Conservation (phyloP, 2,113 vertebrate species). For the Condylura cristata region DNA sequence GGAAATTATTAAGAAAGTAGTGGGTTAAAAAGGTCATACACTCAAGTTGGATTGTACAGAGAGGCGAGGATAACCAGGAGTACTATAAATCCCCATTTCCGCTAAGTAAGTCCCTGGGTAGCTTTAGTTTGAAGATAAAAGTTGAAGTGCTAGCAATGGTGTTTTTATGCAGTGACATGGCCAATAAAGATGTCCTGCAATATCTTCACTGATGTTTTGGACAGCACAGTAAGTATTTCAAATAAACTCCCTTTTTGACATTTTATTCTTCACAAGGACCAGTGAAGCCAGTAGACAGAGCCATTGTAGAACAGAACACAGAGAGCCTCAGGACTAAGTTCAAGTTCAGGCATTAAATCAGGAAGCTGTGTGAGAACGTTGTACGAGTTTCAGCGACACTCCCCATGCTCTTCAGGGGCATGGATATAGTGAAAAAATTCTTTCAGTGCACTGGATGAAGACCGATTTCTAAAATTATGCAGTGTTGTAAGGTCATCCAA, state of each 20-base stretch:
- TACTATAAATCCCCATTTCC: no score
- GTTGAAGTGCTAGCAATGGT: no score
- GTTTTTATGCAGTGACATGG: no score
- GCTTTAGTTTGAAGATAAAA: no score
- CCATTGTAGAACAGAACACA: constrained; percentile 95
- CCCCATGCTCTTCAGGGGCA: constrained; percentile 97
- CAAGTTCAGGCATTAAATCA: constrained; percentile 93
- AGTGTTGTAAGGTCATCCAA: constrained; percentile 97
- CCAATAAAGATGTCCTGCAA: constrained; percentile 90
- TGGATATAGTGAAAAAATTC: constrained; percentile 99
- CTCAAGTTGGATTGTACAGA: no score
- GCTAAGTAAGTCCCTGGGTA: no score
- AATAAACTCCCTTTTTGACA: constrained; percentile 95
- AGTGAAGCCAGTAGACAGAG: constrained; percentile 96
- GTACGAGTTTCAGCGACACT: constrained; percentile 99
- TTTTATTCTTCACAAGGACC: constrained; percentile 98
- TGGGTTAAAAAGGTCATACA: no score
- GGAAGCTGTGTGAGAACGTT: constrained; percentile 98
- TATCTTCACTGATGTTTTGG: constrained; percentile 97
- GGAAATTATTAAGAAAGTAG: constrained; percentile 63
- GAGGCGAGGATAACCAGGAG: no score
- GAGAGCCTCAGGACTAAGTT: constrained; percentile 91
- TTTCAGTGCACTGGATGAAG: constrained; percentile 97
- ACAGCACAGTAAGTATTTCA: constrained; percentile 95
- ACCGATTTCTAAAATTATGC: constrained; percentile 99